phyloP scores from a whole-genome alignment of 53 echinoderm and acorn worm genomes.

The Patiria pectinifera region DNA sequence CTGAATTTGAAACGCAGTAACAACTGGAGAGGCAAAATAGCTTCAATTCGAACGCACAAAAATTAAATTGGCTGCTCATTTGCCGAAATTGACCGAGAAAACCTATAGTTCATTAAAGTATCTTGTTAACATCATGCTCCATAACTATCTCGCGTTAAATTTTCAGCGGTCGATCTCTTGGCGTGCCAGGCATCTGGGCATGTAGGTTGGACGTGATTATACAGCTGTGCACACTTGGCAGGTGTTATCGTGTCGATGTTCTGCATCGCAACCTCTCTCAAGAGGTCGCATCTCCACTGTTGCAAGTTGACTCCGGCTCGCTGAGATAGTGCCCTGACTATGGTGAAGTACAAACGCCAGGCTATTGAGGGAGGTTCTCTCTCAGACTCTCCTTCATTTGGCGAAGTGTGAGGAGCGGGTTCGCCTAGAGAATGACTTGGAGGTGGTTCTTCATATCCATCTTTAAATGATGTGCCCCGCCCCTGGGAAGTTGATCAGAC shows the following conservation, averaged over 20 bases:
- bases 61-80: no score
- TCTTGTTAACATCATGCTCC: background rate
- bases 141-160: background rate
- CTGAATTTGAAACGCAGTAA: no score
- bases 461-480: constrained; percentile 42
- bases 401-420: constrained; percentile 40
- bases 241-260: constrained; percentile 19
- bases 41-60: no score
- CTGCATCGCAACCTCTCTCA: constrained; percentile 35
- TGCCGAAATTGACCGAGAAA: no score
- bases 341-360: constrained; percentile 30
- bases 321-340: constrained; percentile 37
- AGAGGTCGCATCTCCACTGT: constrained; percentile 50
- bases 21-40: no score
- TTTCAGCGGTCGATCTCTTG: constrained; percentile 29
- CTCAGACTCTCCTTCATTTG: constrained; percentile 38
- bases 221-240: constrained; percentile 64
- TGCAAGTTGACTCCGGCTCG: constrained; percentile 58
- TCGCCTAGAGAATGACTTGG: constrained; percentile 1
- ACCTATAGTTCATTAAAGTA: background rate
- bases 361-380: constrained; percentile 20
- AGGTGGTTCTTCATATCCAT: constrained; percentile 53
- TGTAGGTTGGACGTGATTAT: constrained; percentile 64
- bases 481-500: constrained; percentile 55
- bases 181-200: constrained; percentile 35